Evolutionary conservation across 2,888 invertebrate genomes (phyloP), one percentile per base, ranked within the genome.

Genomic region (Synergus gifuensis): DNA sequence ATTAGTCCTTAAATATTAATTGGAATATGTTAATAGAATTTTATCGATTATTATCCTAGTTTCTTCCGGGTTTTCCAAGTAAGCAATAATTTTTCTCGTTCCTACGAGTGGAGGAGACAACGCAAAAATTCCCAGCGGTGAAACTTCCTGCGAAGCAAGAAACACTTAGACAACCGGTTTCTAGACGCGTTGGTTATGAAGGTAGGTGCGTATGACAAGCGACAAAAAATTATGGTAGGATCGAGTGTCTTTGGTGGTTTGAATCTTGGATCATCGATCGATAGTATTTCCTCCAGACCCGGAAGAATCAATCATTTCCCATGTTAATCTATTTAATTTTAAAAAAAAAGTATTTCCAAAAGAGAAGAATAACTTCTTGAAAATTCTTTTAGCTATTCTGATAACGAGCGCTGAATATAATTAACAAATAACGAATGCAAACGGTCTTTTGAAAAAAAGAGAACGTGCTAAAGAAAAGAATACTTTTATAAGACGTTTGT

Each of bases 151-250:
- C 83, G 82, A 82, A 81, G 83, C 85, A 58, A 58, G 82, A 83
- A 85, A 82, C 78, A n/a, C 76, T 62, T 46, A 73, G 81, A 76
- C 79, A 88, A 88, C 88, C 88, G 88, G 88, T 88, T 88, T 78
- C 79, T 64, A 60, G 78, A 62, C 76, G 78, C 28, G 28, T 77
- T 78, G 83, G 81, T 18, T 76, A 76, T 36, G 60, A 63, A 49
- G 49, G 73, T 77, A 69, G 63, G 69, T 76, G 82, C 80, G 80
- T 81, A 81, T 77, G 79, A 80, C 80, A 76, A 77, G 78, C 22
- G 44, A 16, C 22, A 76, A 62, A 76, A 73, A 78, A 46, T 64
- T 28, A 36, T 14, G 12, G 4, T 16, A 44, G 22, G 77, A 80
- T 80, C 69, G 64, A 62, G 73, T 78, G 62, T 78, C 78, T 73